phyloP scores from a whole-genome alignment of 2,797 vertebrate species.

The Sardinella longiceps region DNA sequence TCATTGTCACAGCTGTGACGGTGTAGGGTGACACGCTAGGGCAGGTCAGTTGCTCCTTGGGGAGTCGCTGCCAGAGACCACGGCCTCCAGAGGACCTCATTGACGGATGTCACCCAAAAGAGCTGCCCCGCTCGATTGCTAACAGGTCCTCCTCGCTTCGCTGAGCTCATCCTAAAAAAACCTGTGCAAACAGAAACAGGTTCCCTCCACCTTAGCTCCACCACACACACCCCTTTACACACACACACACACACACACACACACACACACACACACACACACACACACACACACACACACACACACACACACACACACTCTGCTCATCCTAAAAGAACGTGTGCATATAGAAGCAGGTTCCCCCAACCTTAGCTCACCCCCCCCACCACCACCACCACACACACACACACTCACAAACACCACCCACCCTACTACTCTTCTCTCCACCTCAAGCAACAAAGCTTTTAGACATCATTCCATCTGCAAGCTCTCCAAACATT shows the following conservation, averaged over 20 bases:
- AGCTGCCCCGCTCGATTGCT: not conserved
- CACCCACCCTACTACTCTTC: no score
- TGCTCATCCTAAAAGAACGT: no score
- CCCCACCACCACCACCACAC: no score
- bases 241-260: not conserved
- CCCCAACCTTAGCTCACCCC: not conserved
- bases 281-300: no score
- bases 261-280: no score
- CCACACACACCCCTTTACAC: not conserved
- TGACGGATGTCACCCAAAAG: constrained; percentile 24
- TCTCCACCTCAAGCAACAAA: no score
- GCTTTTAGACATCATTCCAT: not conserved
- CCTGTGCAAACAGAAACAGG: not conserved
- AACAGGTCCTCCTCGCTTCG: not conserved
- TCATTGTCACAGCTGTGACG: constrained; percentile 62
- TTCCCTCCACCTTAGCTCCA: not conserved
- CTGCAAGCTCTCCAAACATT: not conserved
- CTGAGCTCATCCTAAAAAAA: not conserved
- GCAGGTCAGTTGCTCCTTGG: constrained; percentile 61
- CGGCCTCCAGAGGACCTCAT: not conserved
- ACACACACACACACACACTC: no score
- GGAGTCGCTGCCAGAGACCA: constrained; percentile 47
- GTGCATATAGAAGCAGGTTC: no score
- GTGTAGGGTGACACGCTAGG: constrained; percentile 71
- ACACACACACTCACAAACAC: no score